phyloP scores from a whole-genome alignment of 2,113 vertebrate genomes.

The Gavialis gangeticus region DNA sequence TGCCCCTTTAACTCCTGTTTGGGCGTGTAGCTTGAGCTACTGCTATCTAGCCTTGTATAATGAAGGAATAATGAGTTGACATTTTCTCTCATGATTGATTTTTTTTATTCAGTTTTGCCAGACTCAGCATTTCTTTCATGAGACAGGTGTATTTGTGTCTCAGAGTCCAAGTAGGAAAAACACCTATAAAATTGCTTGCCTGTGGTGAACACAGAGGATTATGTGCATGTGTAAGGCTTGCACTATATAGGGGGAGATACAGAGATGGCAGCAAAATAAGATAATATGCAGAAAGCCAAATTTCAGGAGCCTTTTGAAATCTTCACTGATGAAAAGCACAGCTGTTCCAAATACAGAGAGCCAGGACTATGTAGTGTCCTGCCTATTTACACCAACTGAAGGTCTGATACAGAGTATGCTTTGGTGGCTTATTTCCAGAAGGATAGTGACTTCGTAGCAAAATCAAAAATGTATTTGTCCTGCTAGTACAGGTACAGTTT shows the following conservation, averaged over 20 bases:
- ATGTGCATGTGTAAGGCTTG: background rate
- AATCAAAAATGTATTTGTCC: background rate
- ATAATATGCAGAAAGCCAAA: slow-evolving; percentile 1
- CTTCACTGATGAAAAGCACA: background rate
- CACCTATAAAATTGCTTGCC: background rate
- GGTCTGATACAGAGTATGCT: background rate
- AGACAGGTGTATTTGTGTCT: background rate
- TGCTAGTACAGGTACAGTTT: background rate
- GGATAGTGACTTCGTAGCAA: background rate
- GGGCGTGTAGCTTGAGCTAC: background rate
- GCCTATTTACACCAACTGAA: background rate
- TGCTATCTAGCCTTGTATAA: background rate
- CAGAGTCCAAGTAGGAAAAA: background rate
- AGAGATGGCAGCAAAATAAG: background rate
- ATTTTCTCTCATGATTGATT: background rate
- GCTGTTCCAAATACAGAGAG: background rate
- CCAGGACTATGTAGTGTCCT: accelerated
- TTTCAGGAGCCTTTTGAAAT: background rate
- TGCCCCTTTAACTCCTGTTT: background rate
- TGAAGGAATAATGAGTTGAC: background rate
- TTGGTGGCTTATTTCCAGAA: background rate
- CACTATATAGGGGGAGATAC: background rate
- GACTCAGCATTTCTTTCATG: background rate
- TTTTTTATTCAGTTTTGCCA: background rate
- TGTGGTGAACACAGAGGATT: background rate